These are phyloP conservation scores for Hydrocynus forskahlii DNA, from an alignment of 2,797 vertebrate species.

Conservation along the genomic window DNA sequence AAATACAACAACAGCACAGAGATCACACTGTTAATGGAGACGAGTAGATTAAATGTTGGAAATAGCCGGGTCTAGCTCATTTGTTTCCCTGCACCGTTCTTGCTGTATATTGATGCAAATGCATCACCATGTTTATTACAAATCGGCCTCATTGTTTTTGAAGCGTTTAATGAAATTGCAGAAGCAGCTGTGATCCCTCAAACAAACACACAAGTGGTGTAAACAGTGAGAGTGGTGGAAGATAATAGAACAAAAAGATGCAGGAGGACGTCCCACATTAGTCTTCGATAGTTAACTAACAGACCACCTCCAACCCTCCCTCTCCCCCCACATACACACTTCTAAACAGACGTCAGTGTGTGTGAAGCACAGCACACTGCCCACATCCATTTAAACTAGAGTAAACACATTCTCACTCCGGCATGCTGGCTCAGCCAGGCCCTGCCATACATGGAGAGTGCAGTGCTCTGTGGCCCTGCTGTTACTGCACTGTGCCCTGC, in stretches of 20 bases:
- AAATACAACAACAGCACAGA: no score
- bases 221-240: neutral
- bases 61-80: neutral
- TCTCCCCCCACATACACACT: neutral
- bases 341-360: constrained; percentile 70
- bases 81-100: neutral
- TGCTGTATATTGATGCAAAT: neutral
- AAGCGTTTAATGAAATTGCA: neutral
- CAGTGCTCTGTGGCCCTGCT: constrained; percentile 20
- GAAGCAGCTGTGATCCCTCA: neutral
- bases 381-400: constrained; percentile 71
- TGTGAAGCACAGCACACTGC: constrained; percentile 67
- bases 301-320: neutral
- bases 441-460: constrained; percentile 75
- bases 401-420: constrained; percentile 77
- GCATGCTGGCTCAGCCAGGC: constrained; percentile 66
- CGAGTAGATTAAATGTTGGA: no score
- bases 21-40: no score
- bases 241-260: neutral
- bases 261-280: constrained; percentile 3
- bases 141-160: neutral
- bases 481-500: constrained; percentile 23
- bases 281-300: constrained; percentile 17
- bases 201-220: neutral
- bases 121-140: neutral